Evolutionary conservation across 2,113 vertebrate genomes (phyloP), one percentile per base, ranked within the genome.

Genomic region (Chitala chitala): DNA sequence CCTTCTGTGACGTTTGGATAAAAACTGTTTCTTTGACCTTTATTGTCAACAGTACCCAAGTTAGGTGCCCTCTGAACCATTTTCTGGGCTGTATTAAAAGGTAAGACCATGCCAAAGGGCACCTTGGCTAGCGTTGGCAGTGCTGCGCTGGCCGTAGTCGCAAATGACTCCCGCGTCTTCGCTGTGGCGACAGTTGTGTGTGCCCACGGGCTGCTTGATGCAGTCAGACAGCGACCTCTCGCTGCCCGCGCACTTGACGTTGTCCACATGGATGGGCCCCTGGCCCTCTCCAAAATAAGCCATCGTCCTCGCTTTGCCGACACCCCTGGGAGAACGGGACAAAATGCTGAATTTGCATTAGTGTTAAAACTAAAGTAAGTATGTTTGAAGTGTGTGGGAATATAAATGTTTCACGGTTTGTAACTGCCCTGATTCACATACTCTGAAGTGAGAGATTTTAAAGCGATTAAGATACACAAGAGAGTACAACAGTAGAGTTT

Each of bases 141-240:
- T 17, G 26, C 63, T 72, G 86, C 92, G 84, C 69, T 84, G 86
- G 0, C 82, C 84, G 38, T 98, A 95, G 81, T 96, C 89, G 5
- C 97, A 99, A 78, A 99, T 98, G 53, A 98, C 96, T 0, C 97
- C 96, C 0, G 97, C 97, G 0, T 99, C 97, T 84, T 99, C 97
- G 0, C 93, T 95, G 74, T 99, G 97, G 26, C 95, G 95, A 77
- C 97, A 99, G 89, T 98, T 95, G 86, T 99, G 97, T 0, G 7
- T 92, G 48, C 95, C 96, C 0, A 93, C 89, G 3, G 93, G 89
- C 81, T 95, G 93, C 77, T 96, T 97, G 78, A 96, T 92, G 77
- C 97, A 99, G 82, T 98, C 95, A 1, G 87, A 88, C 61, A 99
- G 58, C 0, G 91, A 91, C 26, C 90, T 87, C 84, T 99, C 97